phyloP scores from a whole-genome alignment of 1,140 invertebrate genomes.

The Dendroctonus valens region DNA sequence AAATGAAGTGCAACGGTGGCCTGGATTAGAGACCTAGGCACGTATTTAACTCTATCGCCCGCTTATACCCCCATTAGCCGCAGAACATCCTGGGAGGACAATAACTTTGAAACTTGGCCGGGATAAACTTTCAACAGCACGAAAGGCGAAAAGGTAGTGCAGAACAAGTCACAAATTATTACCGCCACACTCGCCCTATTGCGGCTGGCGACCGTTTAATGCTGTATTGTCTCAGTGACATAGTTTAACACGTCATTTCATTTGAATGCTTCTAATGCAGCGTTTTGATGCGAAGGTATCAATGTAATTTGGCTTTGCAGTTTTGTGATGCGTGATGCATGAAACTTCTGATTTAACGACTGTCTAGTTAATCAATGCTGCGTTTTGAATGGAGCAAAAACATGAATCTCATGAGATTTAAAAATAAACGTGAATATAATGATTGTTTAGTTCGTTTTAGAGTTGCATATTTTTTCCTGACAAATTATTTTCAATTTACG shows the following conservation, averaged over 20 bases:
- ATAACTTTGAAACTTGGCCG: conserved; percentile 20
- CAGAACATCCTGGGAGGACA: conserved; percentile 17
- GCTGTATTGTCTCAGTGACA: conserved; percentile 17
- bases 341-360: too few relatives aligned
- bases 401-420: too few relatives aligned
- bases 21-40: conserved; percentile 16
- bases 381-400: too few relatives aligned
- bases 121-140: conserved; percentile 23
- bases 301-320: too few relatives aligned
- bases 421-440: too few relatives aligned
- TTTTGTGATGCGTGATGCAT: too few relatives aligned
- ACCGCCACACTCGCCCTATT: conserved; percentile 13
- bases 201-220: conserved; percentile 22
- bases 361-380: too few relatives aligned
- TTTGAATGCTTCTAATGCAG: neutral
- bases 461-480: too few relatives aligned
- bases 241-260: conserved; percentile 16
- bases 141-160: conserved; percentile 21
- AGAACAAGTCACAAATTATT: conserved; percentile 25
- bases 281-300: too few relatives aligned
- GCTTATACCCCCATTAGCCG: conserved; percentile 20
- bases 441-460: too few relatives aligned
- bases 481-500: too few relatives aligned
- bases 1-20: conserved; percentile 17
- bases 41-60: conserved; percentile 23